These are phyloP conservation scores for Paedocypris micromegethes DNA, from an alignment of 2,797 vertebrate genomes.

Conservation along the genomic window DNA sequence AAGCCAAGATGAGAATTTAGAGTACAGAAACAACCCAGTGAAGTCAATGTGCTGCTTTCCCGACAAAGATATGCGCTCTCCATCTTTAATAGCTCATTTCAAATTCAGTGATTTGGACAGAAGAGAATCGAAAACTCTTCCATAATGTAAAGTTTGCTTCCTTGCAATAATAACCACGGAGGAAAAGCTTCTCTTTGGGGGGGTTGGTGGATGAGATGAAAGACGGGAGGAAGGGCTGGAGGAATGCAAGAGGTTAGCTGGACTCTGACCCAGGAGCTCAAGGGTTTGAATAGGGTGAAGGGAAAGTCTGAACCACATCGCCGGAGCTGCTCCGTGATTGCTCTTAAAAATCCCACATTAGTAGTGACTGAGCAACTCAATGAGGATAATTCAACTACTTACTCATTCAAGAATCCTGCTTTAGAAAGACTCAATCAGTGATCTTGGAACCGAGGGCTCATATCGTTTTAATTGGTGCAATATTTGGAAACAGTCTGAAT, in stretches of 20 bases:
- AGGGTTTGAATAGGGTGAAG: slow-evolving; percentile 39
- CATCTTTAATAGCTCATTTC: slow-evolving; percentile 22
- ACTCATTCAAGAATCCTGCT: slow-evolving; percentile 4
- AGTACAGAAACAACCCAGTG: slow-evolving; percentile 39
- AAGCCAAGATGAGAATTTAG: slow-evolving; percentile 23
- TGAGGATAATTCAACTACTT: slow-evolving; percentile 30
- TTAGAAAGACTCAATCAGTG: slow-evolving; percentile 14
- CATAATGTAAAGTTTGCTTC: slow-evolving; percentile 32
- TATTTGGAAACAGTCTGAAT: background rate
- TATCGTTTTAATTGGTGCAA: background rate
- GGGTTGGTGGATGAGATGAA: slow-evolving; percentile 26
- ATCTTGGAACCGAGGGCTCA: background rate
- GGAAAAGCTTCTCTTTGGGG: slow-evolving; percentile 7
- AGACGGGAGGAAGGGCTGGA: slow-evolving; percentile 37
- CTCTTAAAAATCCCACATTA: slow-evolving; percentile 36
- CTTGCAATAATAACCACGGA: slow-evolving; percentile 20
- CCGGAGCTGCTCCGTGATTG: slow-evolving; percentile 21
- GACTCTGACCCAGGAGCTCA: slow-evolving; percentile 56
- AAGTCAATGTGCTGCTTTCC: slow-evolving; percentile 44
- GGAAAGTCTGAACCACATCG: slow-evolving; percentile 54
- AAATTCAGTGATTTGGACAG: slow-evolving; percentile 42
- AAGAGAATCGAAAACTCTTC: slow-evolving; percentile 44
- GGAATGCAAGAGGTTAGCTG: slow-evolving; percentile 65
- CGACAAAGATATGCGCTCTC: slow-evolving; percentile 54
- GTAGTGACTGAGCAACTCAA: slow-evolving; percentile 23